A percentile compares a stretch with the other conserved stretches of the same genome.
Evolutionary conservation across 2,888 invertebrate species (phyloP).

Genomic region (Leptopilina myrica): DNA sequence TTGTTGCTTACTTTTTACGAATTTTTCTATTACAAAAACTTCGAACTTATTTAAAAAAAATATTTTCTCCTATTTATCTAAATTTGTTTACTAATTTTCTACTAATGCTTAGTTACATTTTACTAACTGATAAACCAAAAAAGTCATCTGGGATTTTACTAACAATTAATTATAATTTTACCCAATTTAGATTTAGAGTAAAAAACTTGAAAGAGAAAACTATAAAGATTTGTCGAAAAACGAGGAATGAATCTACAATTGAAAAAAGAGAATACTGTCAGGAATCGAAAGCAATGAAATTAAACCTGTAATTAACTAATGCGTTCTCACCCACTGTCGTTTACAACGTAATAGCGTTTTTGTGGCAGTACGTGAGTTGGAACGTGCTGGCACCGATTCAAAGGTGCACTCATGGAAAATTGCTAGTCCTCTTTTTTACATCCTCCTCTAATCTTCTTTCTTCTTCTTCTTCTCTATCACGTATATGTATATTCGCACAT

Average conservation of each 20-base stretch:
- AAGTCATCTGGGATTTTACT: no score
- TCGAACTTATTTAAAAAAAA: no score
- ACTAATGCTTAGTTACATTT: no score
- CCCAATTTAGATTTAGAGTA: no score
- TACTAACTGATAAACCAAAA: no score
- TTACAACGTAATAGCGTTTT: conserved; percentile 49
- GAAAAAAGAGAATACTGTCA: background rate
- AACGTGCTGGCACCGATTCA: conserved; percentile 73
- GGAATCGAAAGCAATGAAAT: conserved; percentile 46
- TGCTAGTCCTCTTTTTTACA: conserved; percentile 59
- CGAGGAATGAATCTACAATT: background rate
- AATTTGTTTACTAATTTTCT: no score
- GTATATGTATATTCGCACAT: conserved; percentile 37
- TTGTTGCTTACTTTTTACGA: no score
- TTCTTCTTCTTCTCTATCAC: conserved; percentile 29
- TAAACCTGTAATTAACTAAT: conserved; percentile 64
- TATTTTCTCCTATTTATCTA: no score
- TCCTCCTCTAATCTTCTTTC: conserved; percentile 28
- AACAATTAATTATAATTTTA: no score
- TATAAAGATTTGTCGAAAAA: conserved; percentile 40
- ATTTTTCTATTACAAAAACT: no score
- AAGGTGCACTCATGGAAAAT: conserved; percentile 68
- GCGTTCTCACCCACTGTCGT: conserved; percentile 49
- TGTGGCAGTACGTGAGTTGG: conserved; percentile 50
- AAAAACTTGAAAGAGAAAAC: no score